Conservation (phyloP, 2,113 vertebrate species). For the Sorex fumeus region DNA sequence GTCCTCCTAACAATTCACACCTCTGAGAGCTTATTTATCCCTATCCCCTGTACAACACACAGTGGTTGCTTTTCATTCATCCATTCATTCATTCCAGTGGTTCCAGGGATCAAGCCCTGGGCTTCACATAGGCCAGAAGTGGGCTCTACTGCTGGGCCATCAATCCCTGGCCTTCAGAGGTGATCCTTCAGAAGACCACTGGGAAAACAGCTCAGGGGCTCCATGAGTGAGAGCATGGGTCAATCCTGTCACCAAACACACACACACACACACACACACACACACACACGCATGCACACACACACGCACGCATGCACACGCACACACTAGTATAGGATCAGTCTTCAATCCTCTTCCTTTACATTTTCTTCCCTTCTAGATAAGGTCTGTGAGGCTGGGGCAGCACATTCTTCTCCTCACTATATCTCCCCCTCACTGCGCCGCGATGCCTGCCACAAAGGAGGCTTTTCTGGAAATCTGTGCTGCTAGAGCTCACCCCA, state of each 20-base stretch:
- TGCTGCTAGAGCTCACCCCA: neutral
- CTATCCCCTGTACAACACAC: neutral
- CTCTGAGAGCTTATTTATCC: neutral
- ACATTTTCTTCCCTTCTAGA: slow-evolving; percentile 1
- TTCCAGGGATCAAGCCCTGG: no score
- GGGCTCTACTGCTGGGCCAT: no score
- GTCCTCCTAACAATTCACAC: neutral
- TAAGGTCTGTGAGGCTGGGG: neutral
- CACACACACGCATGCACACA: no score
- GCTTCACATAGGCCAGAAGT: no score
- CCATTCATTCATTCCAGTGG: no score
- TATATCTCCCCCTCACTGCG: neutral
- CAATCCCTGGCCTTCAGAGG: no score
- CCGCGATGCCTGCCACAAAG: neutral
- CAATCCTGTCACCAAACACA: no score
- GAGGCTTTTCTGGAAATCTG: neutral
- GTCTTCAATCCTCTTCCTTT: neutral
- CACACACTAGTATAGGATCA: neutral
- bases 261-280: no score
- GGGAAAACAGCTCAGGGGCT: no score
- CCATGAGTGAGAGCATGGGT: no score
- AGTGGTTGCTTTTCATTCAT: neutral
- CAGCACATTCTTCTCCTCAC: neutral
- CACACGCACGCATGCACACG: no score
- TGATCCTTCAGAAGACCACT: no score